A percentile compares a stretch with the other conserved stretches of the same genome.
Conservation (phyloP, 92 coral and sea anemone species). For the Phymanthus crucifer region DNA sequence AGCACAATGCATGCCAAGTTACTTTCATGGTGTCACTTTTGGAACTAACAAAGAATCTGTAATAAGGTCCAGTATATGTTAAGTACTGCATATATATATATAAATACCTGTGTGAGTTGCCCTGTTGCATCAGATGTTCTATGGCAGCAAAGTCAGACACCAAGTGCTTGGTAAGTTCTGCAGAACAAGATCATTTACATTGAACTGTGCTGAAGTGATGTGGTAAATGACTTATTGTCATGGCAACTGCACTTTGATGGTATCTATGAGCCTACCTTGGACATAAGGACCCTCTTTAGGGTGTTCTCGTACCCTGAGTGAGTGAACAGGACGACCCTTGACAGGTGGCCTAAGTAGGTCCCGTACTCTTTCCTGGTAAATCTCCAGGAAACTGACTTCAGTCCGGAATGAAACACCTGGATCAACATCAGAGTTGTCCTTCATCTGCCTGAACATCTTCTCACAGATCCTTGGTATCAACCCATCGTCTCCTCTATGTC, state of each 20-base stretch:
- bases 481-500: conserved; percentile 72
- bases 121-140: conserved; percentile 89
- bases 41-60: too few species aligned
- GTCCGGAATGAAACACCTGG: conserved; percentile 85
- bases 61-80: too few species aligned
- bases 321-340: conserved; percentile 82
- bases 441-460: conserved; percentile 89
- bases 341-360: conserved; percentile 90
- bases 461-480: conserved; percentile 96
- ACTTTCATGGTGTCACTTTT: too few species aligned
- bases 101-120: conserved; percentile 81
- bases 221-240: neutral
- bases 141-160: conserved; percentile 93
- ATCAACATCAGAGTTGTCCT: conserved; percentile 59
- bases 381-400: conserved; percentile 95
- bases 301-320: conserved; percentile 90
- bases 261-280: conserved; percentile 62
- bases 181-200: neutral
- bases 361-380: conserved; percentile 93
- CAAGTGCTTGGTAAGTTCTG: conserved; percentile 91
- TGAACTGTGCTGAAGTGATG: too few species aligned
- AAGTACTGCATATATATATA: neutral
- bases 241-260: neutral
- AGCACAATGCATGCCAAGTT: too few species aligned
- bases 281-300: conserved; percentile 99